Base-by-base conservation (phyloP, 2,888 invertebrate genomes). In the Leptinotarsa haldemani region DNA sequence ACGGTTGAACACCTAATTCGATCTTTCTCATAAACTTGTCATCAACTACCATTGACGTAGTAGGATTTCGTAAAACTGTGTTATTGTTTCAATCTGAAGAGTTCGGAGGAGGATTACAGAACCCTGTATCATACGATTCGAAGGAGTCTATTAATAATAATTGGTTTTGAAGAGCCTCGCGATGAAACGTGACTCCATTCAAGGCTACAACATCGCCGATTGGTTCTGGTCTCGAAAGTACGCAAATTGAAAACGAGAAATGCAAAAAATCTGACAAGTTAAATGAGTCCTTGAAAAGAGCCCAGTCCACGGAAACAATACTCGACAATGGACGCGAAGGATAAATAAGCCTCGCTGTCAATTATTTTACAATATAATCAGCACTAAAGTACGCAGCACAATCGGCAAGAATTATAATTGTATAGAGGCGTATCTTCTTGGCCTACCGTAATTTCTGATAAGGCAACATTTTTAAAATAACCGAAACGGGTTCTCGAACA, bases 351-450 rank as follows among this genome's bases (percentile, higher is more conserved):
- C 78, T 71, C 71, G 80, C 83, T 84, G 84, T 84, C 84, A 85
- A 84, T 85, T 85, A 85, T 84, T 84, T 83, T 85, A 85, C 85
- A 85, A 83, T 84, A 84, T 85, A 85, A 85, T 85, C 84, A 83
- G 84, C 81, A 83, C 82, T 84, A 83, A 84, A 85, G 81, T 81
- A 83, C 82, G 80, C 74, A 79, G 80, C 82, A 83, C 84, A 83
- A 84, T 83, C 83, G 82, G 79, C 76, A 81, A 81, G 84, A 84
- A 84, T 84, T 85, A 85, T 84, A 84, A 84, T 85, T 85, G 84
- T 82, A 81, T 83, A 83, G 82, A 82, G 83, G 80, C 83, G 83
- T 83, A 84, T 83, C 84, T 83, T 82, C 82, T 75, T 75, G 70
- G 82, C 83, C 84, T 85, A 83, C 84, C 83, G 84, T 83, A 85